phyloP scores from a whole-genome alignment of 2,888 invertebrate species.

The Gymnoscelis rufifasciata region DNA sequence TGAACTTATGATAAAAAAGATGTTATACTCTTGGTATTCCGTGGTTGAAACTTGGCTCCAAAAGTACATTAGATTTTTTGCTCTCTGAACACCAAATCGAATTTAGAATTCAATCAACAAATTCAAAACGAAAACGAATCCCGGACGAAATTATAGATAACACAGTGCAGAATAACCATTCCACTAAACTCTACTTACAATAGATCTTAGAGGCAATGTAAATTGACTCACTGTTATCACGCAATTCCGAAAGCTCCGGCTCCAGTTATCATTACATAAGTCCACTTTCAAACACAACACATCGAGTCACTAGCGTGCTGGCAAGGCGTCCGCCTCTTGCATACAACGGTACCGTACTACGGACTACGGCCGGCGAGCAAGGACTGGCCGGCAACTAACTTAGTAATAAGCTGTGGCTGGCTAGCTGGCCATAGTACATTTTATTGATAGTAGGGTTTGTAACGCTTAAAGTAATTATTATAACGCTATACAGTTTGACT shows the following conservation, averaged over 20 bases:
- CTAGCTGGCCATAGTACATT: conserved; percentile 11
- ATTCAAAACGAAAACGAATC: no score
- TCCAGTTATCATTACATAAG: conserved; percentile 59
- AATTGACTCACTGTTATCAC: conserved; percentile 69
- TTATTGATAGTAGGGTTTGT: background rate
- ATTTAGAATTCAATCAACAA: no score
- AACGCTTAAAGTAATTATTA: no score
- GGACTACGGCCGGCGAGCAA: conserved; percentile 28
- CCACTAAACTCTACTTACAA: background rate
- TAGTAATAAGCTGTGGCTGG: conserved; percentile 1
- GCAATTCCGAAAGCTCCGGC: conserved; percentile 63
- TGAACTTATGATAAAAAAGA: no score
- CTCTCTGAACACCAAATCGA: no score
- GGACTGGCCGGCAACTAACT: conserved; percentile 17
- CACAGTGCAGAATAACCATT: background rate
- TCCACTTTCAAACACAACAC: conserved; percentile 49
- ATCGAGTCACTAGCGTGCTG: conserved; percentile 28
- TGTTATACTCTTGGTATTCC: no score
- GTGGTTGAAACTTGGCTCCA: no score
- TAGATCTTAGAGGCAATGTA: background rate
- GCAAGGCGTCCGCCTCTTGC: conserved; percentile 62
- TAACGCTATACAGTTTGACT: no score
- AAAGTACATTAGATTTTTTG: no score
- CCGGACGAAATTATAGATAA: background rate
- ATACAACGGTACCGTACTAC: conserved; percentile 66